phyloP scores from a whole-genome alignment of 2,113 vertebrate species.

The Hippocampus zosterae region DNA sequence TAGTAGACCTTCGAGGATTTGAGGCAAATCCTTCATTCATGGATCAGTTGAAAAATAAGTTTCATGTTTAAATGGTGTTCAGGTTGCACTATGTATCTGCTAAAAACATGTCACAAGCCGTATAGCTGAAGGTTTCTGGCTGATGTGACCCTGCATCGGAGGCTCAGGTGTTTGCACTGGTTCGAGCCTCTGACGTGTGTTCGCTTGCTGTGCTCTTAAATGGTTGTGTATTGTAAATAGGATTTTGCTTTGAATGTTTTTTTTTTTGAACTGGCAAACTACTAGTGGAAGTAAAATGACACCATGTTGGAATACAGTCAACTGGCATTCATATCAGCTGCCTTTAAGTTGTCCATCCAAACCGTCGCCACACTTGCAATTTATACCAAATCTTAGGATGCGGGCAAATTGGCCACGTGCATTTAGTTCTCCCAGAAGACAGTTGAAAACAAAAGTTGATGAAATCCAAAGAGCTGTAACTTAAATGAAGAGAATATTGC shows the following conservation, averaged over 20 bases:
- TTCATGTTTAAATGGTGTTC: neutral
- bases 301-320: neutral
- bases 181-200: constrained; percentile 21
- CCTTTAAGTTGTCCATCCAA: neutral
- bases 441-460: constrained; percentile 1
- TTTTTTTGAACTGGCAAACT: constrained; percentile 20
- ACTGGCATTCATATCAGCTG: constrained; percentile 13
- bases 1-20: constrained; percentile 6
- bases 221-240: constrained; percentile 58
- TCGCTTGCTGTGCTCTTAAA: constrained; percentile 33
- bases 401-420: neutral
- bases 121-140: constrained; percentile 42
- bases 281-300: neutral
- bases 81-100: constrained; percentile 2
- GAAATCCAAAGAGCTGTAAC: constrained; percentile 36
- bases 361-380: neutral
- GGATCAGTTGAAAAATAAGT: neutral
- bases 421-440: constrained; percentile 4
- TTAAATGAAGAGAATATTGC: constrained; percentile 30
- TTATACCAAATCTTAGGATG: constrained; percentile 10
- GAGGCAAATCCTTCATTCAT: neutral
- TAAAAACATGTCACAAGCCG: constrained; percentile 55
- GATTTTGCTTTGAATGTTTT: constrained; percentile 8
- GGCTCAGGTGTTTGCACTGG: neutral
- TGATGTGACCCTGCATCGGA: neutral